phyloP scores from a whole-genome alignment of 2,888 invertebrate genomes.

The Platycheirus albimanus region DNA sequence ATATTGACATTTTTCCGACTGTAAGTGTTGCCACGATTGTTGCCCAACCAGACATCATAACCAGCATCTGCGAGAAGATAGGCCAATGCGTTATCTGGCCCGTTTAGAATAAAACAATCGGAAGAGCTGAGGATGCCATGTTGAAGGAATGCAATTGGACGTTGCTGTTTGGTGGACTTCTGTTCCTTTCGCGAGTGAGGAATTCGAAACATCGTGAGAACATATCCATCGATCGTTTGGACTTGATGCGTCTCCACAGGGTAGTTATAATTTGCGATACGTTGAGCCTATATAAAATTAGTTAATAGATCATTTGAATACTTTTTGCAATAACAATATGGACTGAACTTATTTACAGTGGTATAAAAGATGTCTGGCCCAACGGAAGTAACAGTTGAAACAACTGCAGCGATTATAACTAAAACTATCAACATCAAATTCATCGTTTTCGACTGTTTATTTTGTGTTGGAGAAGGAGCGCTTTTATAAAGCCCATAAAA shows the following conservation, averaged over 20 bases:
- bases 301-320: too few species aligned
- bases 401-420: background rate
- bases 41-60: conserved; percentile 86
- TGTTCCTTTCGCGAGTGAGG: conserved; percentile 83
- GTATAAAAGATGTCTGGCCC: conserved; percentile 1
- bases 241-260: conserved; percentile 88
- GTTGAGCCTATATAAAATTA: conserved; percentile 40
- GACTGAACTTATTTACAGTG: too few species aligned
- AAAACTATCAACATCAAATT: background rate
- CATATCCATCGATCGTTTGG: conserved; percentile 91
- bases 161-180: conserved; percentile 78
- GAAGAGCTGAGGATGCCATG: conserved; percentile 89
- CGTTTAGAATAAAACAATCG: conserved; percentile 88
- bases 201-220: conserved; percentile 92
- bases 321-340: too few species aligned
- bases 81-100: conserved; percentile 85
- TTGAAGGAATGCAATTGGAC: conserved; percentile 87
- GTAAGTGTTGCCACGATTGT: conserved; percentile 86
- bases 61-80: conserved; percentile 84
- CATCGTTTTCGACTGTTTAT: background rate
- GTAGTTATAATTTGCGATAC: conserved; percentile 83
- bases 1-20: conserved; percentile 83
- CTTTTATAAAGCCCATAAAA: background rate
- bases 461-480: background rate
- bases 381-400: background rate